Base-by-base conservation (phyloP, 2,797 vertebrate species). In the Ataeniobius toweri region DNA sequence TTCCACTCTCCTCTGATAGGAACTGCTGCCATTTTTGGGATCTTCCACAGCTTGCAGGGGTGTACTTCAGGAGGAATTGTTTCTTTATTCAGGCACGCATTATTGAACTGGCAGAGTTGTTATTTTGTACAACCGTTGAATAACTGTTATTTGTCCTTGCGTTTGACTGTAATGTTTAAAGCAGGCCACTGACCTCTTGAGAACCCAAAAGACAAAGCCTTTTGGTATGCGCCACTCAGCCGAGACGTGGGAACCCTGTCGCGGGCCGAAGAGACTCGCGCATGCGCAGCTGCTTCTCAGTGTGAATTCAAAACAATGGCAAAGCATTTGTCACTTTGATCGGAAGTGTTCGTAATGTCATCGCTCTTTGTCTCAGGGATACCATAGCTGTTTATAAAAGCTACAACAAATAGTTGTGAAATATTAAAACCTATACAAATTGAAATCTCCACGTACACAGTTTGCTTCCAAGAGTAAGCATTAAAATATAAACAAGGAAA, bases 1-100 rank as follows among this genome's bases (percentile, higher is more conserved):
- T 96, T 96, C 95, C 92, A 94, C 93, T 95, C 89, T 86, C 88
- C 81, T 91, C 90, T 90, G 88, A 92, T 90, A 93, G 87, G 91
- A 89, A 89, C 85, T 90, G 85, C 90, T 87, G 94, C 95, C 95
- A 96, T 96, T 78, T 96, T 94, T 69, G 86, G 94, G 92, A 77
- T 28, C 24, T 44, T 82, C 91, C 86, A 95, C 59, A 46, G 36
- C 68, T 63, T n/a, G 55, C 2, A 44, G 55, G 93, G 92, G 65
- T 88, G 80, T 68, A 73, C 31, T 78, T n/a, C 1, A 0, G 10
- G 10, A 8, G 20, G 55, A 73, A 71, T 53, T 14, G 58, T 31
- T 13, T 36, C 36, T 68, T 78, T 61, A 39, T 1, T 14, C 8
- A 74, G 74, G 61, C 39, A 18, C 12, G 3, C 7, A 16, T 0